phyloP scores from a whole-genome alignment of 2,797 vertebrate species.

The Gadopsis marmoratus region DNA sequence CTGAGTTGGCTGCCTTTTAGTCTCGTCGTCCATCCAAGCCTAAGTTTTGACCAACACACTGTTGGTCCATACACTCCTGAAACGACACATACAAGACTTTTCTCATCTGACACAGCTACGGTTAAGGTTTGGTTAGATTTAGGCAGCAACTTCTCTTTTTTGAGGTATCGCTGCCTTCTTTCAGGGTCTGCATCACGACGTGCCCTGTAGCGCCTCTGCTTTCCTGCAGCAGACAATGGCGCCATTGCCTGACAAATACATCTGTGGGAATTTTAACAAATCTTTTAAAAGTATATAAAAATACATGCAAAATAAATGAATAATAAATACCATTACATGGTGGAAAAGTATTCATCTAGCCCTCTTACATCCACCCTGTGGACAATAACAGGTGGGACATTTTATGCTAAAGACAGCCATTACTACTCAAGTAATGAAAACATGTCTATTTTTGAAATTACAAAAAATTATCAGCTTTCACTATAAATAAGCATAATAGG shows the following conservation, averaged over 20 bases:
- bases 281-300: not conserved
- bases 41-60: not conserved
- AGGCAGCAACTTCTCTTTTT: not conserved
- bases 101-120: no score
- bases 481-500: not conserved
- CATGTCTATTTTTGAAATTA: not conserved
- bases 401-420: not conserved
- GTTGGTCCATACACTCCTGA: not conserved
- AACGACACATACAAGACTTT: no score
- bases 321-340: not conserved
- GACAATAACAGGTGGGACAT: not conserved
- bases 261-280: not conserved
- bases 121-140: no score
- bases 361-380: not conserved
- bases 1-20: not conserved
- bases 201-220: not conserved
- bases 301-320: not conserved
- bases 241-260: conserved; percentile 1
- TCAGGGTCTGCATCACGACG: not conserved
- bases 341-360: not conserved
- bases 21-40: not conserved
- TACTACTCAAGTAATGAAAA: not conserved
- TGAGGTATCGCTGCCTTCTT: not conserved
- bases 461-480: not conserved
- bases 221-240: not conserved